These are phyloP conservation scores for Muntiacus muntjak DNA, from an alignment of 2,113 vertebrate genomes.

Conservation along the genomic window DNA sequence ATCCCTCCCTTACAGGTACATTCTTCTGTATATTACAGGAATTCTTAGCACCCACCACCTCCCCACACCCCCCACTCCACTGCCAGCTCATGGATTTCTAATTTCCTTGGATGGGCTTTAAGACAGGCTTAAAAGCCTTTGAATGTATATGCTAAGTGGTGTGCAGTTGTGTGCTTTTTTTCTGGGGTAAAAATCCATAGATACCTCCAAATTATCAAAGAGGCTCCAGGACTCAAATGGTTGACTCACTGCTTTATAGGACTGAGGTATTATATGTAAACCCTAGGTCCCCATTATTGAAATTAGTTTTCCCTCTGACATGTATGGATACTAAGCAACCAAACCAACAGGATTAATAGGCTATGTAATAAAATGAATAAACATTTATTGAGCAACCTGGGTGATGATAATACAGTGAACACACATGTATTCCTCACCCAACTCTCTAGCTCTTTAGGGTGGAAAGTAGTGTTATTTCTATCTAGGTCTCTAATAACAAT, in stretches of 20 bases:
- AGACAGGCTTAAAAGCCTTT: neutral
- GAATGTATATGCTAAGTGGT: neutral
- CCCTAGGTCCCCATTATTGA: neutral
- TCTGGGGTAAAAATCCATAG: neutral
- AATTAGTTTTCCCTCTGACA: neutral
- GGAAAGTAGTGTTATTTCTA: neutral
- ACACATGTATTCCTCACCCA: neutral
- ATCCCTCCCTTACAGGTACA: neutral
- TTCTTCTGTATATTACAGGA: neutral
- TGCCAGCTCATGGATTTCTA: neutral
- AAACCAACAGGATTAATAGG: neutral
- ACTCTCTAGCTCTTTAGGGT: neutral
- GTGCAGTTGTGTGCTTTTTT: neutral
- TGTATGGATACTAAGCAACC: neutral
- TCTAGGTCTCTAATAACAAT: neutral
- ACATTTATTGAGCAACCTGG: neutral
- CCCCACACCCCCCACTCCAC: accelerated
- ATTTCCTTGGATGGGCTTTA: neutral
- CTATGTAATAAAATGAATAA: neutral
- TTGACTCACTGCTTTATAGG: neutral
- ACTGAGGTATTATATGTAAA: neutral
- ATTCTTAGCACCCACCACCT: neutral
- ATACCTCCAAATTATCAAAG: neutral
- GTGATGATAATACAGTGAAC: neutral
- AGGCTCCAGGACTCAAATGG: neutral